Conservation (phyloP, 2,113 vertebrate species). For the Cnemophilus loriae region DNA sequence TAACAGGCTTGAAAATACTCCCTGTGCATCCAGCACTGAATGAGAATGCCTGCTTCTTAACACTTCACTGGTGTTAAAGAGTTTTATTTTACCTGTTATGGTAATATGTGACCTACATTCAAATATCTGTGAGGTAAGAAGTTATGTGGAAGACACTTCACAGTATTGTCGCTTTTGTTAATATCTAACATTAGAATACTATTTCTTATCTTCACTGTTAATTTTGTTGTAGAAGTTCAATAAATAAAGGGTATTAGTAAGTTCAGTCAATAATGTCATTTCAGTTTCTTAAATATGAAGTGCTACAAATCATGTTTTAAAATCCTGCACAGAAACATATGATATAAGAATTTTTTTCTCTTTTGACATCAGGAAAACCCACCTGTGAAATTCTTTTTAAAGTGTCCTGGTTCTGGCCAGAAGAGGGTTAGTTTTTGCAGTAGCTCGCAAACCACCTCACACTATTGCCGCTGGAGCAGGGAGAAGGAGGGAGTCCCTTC, state of each 20-base stretch:
- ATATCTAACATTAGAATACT: background rate
- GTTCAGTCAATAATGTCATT: background rate
- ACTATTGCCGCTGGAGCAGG: background rate
- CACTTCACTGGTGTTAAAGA: background rate
- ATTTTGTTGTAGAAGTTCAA: background rate
- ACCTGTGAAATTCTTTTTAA: background rate
- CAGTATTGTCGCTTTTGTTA: background rate
- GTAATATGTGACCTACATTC: background rate
- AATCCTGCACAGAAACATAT: background rate
- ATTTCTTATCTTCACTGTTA: background rate
- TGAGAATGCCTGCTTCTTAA: background rate
- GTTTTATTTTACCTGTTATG: background rate
- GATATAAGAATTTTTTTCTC: background rate
- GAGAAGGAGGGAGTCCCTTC: background rate
- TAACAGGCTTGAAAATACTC: background rate
- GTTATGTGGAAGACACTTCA: background rate
- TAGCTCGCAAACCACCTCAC: fast-evolving
- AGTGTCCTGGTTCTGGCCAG: background rate
- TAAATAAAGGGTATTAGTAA: background rate
- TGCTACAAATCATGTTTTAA: background rate
- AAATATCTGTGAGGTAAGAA: background rate
- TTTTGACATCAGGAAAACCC: background rate
- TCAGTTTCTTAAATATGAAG: background rate
- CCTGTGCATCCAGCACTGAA: background rate
- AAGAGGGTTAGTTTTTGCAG: background rate